Evolutionary conservation across 2,888 invertebrate species (phyloP).

Genomic region (Mimumesa dahlbomi): DNA sequence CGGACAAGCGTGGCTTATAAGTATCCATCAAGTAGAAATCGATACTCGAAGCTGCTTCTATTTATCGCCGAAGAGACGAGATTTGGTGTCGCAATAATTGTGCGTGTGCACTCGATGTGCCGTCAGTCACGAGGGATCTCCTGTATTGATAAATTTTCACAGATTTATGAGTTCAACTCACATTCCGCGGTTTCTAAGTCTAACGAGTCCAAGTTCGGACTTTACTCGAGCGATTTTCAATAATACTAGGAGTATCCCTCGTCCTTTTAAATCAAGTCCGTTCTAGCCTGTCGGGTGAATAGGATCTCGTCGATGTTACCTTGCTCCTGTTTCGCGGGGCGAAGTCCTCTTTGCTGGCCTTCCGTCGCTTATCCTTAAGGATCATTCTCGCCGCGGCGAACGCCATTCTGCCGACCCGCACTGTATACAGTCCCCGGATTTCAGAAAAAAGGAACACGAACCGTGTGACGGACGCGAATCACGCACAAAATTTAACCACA

Average conservation of each 20-base stretch:
- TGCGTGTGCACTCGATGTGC: background rate
- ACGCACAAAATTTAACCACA: slow-evolving; percentile 37
- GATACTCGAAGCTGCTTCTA: background rate
- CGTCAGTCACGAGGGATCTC: background rate
- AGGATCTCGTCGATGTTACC: slow-evolving; percentile 82
- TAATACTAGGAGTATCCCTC: background rate
- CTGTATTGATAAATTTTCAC: background rate
- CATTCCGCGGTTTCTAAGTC: no score
- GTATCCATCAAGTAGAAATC: background rate
- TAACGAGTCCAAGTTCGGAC: no score
- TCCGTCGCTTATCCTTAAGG: slow-evolving; percentile 90
- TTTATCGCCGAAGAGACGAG: background rate
- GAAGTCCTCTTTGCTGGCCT: slow-evolving; percentile 91
- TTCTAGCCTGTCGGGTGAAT: background rate
- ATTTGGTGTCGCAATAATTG: background rate
- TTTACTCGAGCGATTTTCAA: no score
- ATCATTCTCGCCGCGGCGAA: slow-evolving; percentile 93
- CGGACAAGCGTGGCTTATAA: slow-evolving; percentile 16
- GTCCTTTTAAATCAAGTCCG: background rate
- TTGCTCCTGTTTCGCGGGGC: slow-evolving; percentile 89
- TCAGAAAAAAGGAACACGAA: slow-evolving; percentile 8
- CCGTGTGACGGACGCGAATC: background rate
- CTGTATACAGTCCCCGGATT: slow-evolving; percentile 8
- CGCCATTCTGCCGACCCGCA: slow-evolving; percentile 84
- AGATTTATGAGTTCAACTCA: no score